Base-by-base conservation (phyloP, 2,113 vertebrate genomes). In the Gallinago paraguaiae region DNA sequence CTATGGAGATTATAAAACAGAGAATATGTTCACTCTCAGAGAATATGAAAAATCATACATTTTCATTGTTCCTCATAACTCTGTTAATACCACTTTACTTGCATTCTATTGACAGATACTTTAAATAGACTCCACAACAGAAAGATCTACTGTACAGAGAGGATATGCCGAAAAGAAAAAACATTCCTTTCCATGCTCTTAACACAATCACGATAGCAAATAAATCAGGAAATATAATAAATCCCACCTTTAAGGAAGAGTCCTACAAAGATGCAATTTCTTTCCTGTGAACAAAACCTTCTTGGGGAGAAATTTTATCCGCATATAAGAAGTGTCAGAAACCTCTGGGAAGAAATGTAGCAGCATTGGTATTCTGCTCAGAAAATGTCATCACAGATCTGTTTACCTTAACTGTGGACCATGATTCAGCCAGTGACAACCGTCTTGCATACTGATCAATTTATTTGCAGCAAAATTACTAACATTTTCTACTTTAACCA, bases 381-480 rank as follows among this genome's bases (percentile, higher is more conserved):
- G 98, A 98, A 98, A 97, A 96, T 96, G 98, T 97, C 98, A 98
- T 97, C 98, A 96, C 97, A 97, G 98, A 98, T 98, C 98, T 98
- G 97, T 98, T 98, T 98, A 98, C 98, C 98, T 98, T 98, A 97
- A 97, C 98, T 96, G 97, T 97, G 97, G 97, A 96, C 97, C 97
- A 98, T 98, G 98, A 98, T 98, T 98, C 98, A 98, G 97, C 96
- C 86, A 63, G 94, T 96, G 97, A 98, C 97, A 97, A 98, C 96
- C 88, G 96, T 97, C 97, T 97, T 97, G 98, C 98, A 98, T 98
- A 98, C 97, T 98, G 98, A 98, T 98, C 97, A 97, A 97, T 97
- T 97, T 97, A 97, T 97, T 97, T 98, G 97, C 97, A 96, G 97
- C 93, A 96, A 95, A 97, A 98, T 95, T 96, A 97, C 93, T 92